Percentiles rank a stretch among this genome's conserved stretches.
phyloP scores from a whole-genome alignment of 2,888 invertebrate genomes.

The Platycheirus rosarum region DNA sequence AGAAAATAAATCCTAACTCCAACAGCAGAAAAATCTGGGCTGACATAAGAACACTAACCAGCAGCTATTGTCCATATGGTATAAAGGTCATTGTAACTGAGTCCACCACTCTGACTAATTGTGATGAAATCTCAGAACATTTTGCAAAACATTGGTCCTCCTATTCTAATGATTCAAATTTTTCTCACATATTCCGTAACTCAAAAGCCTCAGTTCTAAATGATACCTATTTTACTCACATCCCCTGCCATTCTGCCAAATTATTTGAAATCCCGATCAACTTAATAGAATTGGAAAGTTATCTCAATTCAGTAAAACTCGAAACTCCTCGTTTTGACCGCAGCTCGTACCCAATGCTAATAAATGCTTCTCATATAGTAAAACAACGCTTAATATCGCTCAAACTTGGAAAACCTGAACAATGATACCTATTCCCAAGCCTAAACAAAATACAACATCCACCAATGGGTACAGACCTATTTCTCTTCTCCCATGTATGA shows the following conservation, averaged over 20 bases:
- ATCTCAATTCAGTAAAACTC: neutral
- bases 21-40: neutral
- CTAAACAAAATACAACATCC: neutral
- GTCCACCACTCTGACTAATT: neutral
- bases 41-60: neutral
- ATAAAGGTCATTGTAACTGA: neutral
- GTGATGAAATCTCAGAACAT: neutral
- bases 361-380: neutral
- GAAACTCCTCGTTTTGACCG: neutral
- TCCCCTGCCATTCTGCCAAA: too few species aligned
- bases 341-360: neutral
- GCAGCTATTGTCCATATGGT: neutral
- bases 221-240: too few species aligned
- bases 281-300: slow-evolving; percentile 6
- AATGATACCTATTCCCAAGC: slow-evolving; percentile 6
- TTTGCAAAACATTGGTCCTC: slow-evolving; percentile 5
- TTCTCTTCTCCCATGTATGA: neutral
- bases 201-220: too few species aligned
- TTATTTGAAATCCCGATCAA: too few species aligned
- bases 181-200: too few species aligned
- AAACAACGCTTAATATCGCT: neutral
- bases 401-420: slow-evolving; percentile 6
- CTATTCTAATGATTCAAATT: neutral
- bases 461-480: neutral
- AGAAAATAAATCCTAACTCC: neutral